Conservation (phyloP, 1,140 invertebrate genomes). For the Ridgeia piscesae region DNA sequence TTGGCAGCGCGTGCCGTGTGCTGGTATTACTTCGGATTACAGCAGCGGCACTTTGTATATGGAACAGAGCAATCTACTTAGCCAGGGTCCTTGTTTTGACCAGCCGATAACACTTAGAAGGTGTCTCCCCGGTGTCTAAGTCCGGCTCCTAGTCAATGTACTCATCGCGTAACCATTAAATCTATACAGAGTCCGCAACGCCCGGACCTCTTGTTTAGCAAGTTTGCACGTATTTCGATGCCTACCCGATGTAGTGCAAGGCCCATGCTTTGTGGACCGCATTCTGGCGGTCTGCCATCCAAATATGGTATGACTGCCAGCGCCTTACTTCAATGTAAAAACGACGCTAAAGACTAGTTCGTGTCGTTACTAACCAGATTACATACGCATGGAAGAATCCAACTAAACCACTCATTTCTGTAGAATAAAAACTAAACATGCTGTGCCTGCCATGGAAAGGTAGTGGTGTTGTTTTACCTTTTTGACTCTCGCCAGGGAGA, state of each 20-base stretch:
- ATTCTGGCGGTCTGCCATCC: not conserved
- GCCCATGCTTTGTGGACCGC: not conserved
- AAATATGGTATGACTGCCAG: not conserved
- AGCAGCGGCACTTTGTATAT: not conserved
- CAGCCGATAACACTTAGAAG: not conserved
- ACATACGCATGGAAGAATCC: not conserved
- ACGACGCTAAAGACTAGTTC: not conserved
- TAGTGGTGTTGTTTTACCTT: too few relatives aligned
- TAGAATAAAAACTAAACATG: too few relatives aligned
- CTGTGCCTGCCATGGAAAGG: too few relatives aligned
- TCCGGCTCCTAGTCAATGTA: not conserved
- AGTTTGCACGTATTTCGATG: not conserved
- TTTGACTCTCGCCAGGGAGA: too few relatives aligned
- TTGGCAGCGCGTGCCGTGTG: not conserved
- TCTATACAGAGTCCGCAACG: not conserved
- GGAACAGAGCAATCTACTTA: not conserved
- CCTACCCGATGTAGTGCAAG: not conserved
- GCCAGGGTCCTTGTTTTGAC: not conserved
- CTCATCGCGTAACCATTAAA: not conserved
- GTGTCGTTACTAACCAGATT: not conserved
- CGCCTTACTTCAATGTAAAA: not conserved
- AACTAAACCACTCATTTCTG: not conserved
- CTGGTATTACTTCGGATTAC: not conserved
- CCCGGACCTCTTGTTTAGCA: not conserved
- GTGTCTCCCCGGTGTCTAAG: not conserved